Base-by-base conservation (phyloP, 2,113 vertebrate genomes). In the Pangasianodon gigas region DNA sequence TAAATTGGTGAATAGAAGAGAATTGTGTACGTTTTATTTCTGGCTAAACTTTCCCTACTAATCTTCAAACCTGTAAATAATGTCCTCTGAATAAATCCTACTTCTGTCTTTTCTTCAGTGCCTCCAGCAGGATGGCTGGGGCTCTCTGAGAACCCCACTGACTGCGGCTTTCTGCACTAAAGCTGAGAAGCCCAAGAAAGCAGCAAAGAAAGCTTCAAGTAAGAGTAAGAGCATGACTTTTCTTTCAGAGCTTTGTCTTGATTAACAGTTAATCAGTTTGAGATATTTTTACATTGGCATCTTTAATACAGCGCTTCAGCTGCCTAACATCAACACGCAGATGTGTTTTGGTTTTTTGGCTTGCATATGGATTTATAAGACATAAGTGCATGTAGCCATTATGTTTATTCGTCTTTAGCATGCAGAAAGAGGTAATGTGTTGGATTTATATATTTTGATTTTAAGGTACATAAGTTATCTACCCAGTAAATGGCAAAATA, bases 91-190 rank as follows among this genome's bases (percentile, higher is more conserved):
- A 62, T 60, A 84, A 84, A 29, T 46, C 6, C 24, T 10, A 11
- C 14, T 62, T 18, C 21, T 56, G 16, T 67, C 21, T 67, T 32
- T 51, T 24, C 13, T 89, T 32, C 91, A 97, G 96, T 90, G 90
- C 91, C 41, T 95, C 83, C 93, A 93, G 85, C 90, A 93, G 83
- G 95, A 96, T 87, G 92, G 89, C 91, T 95, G 75, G 69, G 90
- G 88, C 1, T 18, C 94, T 87, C 92, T 93, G 92, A 95, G 89
- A 92, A 90, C 90, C 11, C 89, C 89, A 21, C 69, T 95, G 1
- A 85, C 93, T 4, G 91, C 92, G n/a, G 71, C 88, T 37, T 89
- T 97, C 77, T 96, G 95, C 91, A 95, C 94, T 46, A 92, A 94
- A 88, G 89, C 93, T 14, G 93, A 91, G 46, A 94, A 93, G 67